Evolutionary conservation across 2,888 invertebrate species (phyloP), one percentile per base, ranked within the genome.

Genomic region (Anoplius nigerrimus): DNA sequence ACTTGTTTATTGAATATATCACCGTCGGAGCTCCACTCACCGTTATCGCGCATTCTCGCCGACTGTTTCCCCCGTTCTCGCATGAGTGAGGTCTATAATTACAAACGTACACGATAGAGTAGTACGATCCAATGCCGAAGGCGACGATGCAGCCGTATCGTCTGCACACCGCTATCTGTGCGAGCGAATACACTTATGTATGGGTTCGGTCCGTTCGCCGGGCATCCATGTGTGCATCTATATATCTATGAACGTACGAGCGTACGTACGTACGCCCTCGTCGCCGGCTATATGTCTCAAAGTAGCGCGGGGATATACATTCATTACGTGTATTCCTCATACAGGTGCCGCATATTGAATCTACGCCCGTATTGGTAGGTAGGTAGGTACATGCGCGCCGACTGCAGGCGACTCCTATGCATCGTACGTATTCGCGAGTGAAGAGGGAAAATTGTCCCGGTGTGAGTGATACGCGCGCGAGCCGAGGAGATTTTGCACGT

Each of bases 1-100:
- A 66, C 70, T 72, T 72, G 63, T 58, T 72, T 72, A 70, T 72
- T 61, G 61, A 72, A 70, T 66, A 61, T 61, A 55, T 52, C 54
- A 6, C 2, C 21, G 3, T 0, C 24, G n/a, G n/a, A 57, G 46
- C 58, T 55, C 42, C 48, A 48, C 65, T 57, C 62, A 59, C 57
- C 46, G 69, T 69, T 72, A 72, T 72, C 71, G 27, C 27, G 15
- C 45, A 45, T 66, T 71, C 61, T 24, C 58, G 56, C 42, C 42
- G 34, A 16, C 46, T 22, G 42, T 52, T 69, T 57, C 56, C 11
- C 59, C 53, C 55, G n/a, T 56, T 65, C 62, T 46, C 56, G 54
- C 58, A 45, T 54, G 58, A 62, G 56, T 34, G 46, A 56, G 43
- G 55, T 62, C 69, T 66, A 62, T 68, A 68, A 72, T 72, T 72